Evolutionary conservation across 2,888 invertebrate species (phyloP).

Genomic region (Phymatocera aterrima): DNA sequence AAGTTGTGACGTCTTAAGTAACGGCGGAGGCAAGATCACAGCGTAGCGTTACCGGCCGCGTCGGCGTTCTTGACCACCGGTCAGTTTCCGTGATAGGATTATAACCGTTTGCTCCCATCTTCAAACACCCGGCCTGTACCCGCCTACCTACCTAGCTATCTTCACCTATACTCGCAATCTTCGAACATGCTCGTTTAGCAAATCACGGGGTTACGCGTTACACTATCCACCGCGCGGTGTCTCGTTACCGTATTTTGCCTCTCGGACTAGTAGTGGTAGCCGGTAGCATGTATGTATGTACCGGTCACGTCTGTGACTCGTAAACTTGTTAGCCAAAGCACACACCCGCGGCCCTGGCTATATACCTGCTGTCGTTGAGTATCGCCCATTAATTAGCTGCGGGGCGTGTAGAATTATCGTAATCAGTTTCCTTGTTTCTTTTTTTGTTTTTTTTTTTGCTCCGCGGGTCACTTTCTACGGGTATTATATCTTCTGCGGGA

Average conservation of each 20-base stretch:
- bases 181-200: constrained; percentile 29
- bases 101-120: constrained; percentile 50
- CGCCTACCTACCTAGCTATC: background rate
- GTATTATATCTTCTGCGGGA: too few relatives aligned
- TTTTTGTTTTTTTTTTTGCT: too few relatives aligned
- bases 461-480: too few relatives aligned
- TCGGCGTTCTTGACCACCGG: background rate
- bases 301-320: background rate
- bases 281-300: too few relatives aligned
- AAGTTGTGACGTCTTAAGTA: constrained; percentile 25
- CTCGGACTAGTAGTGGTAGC: background rate
- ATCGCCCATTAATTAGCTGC: too few relatives aligned
- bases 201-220: constrained; percentile 30
- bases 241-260: constrained; percentile 13
- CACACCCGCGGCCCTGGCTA: background rate
- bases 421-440: too few relatives aligned
- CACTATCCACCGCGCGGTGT: background rate
- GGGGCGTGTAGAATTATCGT: too few relatives aligned
- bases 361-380: too few relatives aligned
- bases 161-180: too few relatives aligned
- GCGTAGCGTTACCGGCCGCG: background rate
- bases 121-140: background rate
- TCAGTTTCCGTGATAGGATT: constrained; percentile 47
- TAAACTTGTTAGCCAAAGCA: background rate
- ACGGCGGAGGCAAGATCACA: constrained; percentile 11